These are phyloP conservation scores for Pseudopleuronectes americanus DNA, from an alignment of 2,797 vertebrate genomes.

Conservation along the genomic window DNA sequence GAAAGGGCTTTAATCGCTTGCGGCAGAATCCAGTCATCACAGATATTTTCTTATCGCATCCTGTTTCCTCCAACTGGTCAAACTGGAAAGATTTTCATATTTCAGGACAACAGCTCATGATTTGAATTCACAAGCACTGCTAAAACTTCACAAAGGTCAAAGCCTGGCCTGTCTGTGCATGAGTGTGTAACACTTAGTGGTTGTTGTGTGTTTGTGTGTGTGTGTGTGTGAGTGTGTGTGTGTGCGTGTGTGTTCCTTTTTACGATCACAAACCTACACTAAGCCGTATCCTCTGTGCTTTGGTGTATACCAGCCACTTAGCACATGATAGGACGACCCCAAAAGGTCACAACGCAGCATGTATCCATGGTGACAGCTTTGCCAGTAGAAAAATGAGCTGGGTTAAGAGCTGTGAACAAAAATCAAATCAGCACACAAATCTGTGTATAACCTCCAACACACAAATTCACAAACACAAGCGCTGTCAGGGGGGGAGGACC, in stretches of 20 bases:
- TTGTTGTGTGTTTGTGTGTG: conserved; percentile 22
- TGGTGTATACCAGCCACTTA: conserved; percentile 60
- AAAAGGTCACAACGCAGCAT: conserved; percentile 68
- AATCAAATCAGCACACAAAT: conserved; percentile 46
- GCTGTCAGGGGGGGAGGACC: not conserved
- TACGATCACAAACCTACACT: conserved; percentile 54
- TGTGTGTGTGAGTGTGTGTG: conserved; percentile 4
- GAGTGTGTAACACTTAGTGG: conserved; percentile 5
- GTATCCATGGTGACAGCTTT: conserved; percentile 73
- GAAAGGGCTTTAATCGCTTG: not conserved
- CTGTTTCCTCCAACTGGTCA: not conserved
- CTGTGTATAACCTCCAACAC: not conserved
- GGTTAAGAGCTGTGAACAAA: conserved; percentile 31
- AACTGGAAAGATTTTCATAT: conserved; percentile 2
- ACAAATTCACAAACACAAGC: not conserved
- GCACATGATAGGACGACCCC: conserved; percentile 70
- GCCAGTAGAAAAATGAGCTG: conserved; percentile 57
- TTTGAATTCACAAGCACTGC: conserved; percentile 16
- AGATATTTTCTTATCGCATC: conserved; percentile 10
- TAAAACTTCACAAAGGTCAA: conserved; percentile 6
- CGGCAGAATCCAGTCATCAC: no score
- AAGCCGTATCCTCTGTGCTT: conserved; percentile 59
- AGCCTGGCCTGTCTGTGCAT: conserved; percentile 19
- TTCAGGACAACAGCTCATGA: not conserved
- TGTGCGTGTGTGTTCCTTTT: conserved; percentile 26